These are phyloP conservation scores for Carlito syrichta DNA, from an alignment of 2,113 vertebrate species.

Conservation along the genomic window DNA sequence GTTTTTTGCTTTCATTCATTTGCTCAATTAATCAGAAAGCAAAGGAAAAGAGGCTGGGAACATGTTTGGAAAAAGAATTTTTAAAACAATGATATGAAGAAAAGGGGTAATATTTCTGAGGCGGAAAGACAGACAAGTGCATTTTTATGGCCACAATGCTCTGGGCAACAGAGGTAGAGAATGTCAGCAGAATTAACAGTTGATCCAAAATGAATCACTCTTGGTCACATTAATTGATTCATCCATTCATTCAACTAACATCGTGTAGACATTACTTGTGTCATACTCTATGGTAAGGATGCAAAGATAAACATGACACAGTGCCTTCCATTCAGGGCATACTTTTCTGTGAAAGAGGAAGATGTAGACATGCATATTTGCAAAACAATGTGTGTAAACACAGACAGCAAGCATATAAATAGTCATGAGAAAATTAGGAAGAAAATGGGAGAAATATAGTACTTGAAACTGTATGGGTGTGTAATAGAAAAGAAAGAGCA, in stretches of 20 bases:
- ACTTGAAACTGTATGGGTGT: background rate
- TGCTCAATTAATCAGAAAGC: constrained; percentile 36
- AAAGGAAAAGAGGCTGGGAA: background rate
- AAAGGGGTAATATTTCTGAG: background rate
- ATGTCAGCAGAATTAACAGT: background rate
- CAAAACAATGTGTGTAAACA: background rate
- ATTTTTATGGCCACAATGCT: background rate
- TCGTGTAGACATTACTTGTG: background rate
- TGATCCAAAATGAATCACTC: background rate
- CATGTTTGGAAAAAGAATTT: background rate
- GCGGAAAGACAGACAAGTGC: background rate
- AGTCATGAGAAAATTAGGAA: background rate
- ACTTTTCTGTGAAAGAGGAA: background rate
- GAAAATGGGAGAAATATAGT: background rate
- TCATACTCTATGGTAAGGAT: background rate
- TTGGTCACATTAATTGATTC: background rate
- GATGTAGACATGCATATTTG: background rate
- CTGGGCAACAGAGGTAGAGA: background rate
- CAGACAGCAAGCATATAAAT: background rate
- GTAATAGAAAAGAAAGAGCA: background rate
- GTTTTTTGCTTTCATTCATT: background rate
- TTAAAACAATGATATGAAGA: background rate
- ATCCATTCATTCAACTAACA: background rate
- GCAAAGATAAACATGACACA: background rate
- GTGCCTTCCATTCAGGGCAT: background rate